Evolutionary conservation across 1,140 invertebrate genomes (phyloP).

Genomic region (Eupristina koningsbergeri): DNA sequence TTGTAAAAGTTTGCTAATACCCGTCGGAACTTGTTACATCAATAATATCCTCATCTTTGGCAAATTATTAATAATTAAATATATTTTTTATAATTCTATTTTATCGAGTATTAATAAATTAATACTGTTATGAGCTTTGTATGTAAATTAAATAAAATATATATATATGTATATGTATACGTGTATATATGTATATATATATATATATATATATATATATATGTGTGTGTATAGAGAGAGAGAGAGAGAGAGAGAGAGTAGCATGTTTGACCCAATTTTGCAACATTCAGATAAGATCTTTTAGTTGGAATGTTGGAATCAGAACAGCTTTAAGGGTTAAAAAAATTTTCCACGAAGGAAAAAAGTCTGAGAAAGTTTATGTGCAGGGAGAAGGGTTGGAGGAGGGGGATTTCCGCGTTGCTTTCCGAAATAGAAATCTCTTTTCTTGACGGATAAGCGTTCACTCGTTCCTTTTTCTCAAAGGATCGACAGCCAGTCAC

Average conservation of each 20-base stretch:
- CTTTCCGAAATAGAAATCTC: neutral
- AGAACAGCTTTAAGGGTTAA: neutral
- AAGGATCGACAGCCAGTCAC: too few species aligned
- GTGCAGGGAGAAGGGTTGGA: neutral
- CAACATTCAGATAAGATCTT: conserved; percentile 34
- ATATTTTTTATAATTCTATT: neutral
- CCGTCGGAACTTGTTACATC: neutral
- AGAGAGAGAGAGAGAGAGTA: neutral
- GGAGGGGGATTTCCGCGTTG: neutral
- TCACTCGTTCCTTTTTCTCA: too few species aligned
- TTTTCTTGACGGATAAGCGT: neutral
- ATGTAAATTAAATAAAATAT: too few species aligned
- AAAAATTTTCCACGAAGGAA: neutral
- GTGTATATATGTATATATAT: too few species aligned
- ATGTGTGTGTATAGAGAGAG: too few species aligned
- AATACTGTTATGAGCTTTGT: neutral
- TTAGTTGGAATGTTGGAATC: neutral
- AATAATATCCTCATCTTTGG: too few species aligned
- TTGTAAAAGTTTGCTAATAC: neutral
- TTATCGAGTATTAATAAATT: neutral
- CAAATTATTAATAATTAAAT: neutral
- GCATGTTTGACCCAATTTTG: conserved; percentile 17
- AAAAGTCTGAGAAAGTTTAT: neutral
- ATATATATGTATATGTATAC: too few species aligned
- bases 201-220: too few species aligned